Base-by-base conservation (phyloP, 1,140 invertebrate species). In the Drosophila tropicalis region DNA sequence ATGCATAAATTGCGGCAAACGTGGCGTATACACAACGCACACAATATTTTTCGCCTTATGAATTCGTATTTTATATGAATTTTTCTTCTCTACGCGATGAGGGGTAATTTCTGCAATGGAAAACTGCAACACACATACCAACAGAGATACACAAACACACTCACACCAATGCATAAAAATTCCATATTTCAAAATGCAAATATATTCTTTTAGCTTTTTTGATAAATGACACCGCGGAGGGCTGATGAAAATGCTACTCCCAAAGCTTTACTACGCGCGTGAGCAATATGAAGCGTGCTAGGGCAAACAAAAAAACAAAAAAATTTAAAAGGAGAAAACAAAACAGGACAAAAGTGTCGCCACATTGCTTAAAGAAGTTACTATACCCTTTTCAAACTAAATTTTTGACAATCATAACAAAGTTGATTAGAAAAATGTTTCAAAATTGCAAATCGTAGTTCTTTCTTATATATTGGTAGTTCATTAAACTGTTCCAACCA, bases 121-220 rank as follows among this genome's bases (percentile, higher is more conserved):
- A 75, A 85, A 85, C 76, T 86, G 82, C 82, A 86, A 82, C 83
- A 86, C 82, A 82, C 5, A 19, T 7, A 51, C 17, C 17, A 36
- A 10, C 34, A 36, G 0, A 36, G 29, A 62, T 19, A 39, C 7
- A 40, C 15, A 61, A 17, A 61, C 58, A 40, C 60, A 62, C 39
- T 79, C 82, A 86, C 82, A 87, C 84, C 79, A 89, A 87, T 87
- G 84, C 80, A 87, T 89, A 87, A 87, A 87, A 87, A 89, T 89
- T 84, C 84, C 77, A 87, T 87, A 87, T 84, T 87, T 87, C 84
- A 87, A 82, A 87, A 87, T 87, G 84, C 73, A 87, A 87, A 87
- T 87, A 87, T 87, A 87, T 87, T 89, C 83, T 84, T 87, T 87
- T 87, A 87, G 84, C 80, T 87, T 89, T 87, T 87, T 89, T 87